Base-by-base conservation (phyloP, 1,140 invertebrate genomes). In the Stegodyphus dumicola region DNA sequence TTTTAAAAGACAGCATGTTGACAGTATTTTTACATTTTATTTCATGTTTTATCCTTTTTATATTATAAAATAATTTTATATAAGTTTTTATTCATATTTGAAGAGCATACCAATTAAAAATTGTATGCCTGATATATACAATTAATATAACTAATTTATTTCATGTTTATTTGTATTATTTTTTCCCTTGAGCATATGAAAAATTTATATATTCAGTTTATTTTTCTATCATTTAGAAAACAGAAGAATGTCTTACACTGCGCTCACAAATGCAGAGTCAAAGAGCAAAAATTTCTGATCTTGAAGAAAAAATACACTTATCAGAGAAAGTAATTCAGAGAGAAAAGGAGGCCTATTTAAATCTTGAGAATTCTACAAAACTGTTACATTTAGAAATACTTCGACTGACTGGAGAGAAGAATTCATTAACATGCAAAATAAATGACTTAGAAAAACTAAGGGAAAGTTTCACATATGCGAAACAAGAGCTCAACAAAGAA, bases 381-480 rank as follows among this genome's bases (percentile, higher is more conserved):
- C 13, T 85, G 15, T 51, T 85, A 17, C 81, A 85, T 56, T 56
- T 85, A 49, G 81, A 85, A 77, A 85, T 85, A 48, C 52, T 85
- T 9, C 49, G 73, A 2, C 51, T 85, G 15, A 85, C 81, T 10
- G 65, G 73, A 2, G 81, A 85, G 49, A 85, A 85, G 70, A 85
- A 85, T 70, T 10, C 81, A 6, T 60, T 85, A n/a, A 70, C 77
- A 18, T 76, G 64, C 6, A 85, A 77, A 77, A 69, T 85, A 11
- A 85, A 77, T 77, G 81, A 85, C 18, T 77, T 85, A 51, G 52
- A 85, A 49, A 85, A 85, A 52, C 17, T 85, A 15, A 85, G 76
- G 17, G 17, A 77, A 49, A 76, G 52, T 64, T 85, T 85, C 52
- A 69, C 74, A 4, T 69, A 85, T 52, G 74, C 81, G 5, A 85